Evolutionary conservation across 2,888 invertebrate species (phyloP).

Genomic region (Caenorhabditis sp.): DNA sequence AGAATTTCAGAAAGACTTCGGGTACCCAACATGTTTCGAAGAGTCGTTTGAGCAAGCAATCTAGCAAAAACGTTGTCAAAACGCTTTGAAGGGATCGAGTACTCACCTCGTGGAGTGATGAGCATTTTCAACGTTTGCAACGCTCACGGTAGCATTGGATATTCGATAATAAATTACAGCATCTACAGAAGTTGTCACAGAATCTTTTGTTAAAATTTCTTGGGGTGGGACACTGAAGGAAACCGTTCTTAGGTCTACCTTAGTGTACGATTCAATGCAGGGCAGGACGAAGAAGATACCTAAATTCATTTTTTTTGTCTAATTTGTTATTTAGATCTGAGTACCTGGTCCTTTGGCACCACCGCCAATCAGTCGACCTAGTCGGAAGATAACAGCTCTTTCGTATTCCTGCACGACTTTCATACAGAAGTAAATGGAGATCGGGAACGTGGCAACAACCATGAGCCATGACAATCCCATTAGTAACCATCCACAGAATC

Average conservation of each 20-base stretch:
- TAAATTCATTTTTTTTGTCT: too few species aligned
- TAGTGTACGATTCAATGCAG: slow-evolving; percentile 92
- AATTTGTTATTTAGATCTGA: not conserved
- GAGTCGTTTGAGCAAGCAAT: slow-evolving; percentile 84
- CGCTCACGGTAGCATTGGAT: slow-evolving; percentile 96
- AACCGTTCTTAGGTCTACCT: slow-evolving; percentile 94
- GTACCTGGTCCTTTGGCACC: slow-evolving; percentile 88
- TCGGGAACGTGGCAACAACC: slow-evolving; percentile 73
- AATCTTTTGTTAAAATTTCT: slow-evolving; percentile 97
- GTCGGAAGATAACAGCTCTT: slow-evolving; percentile 92
- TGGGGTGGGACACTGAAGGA: slow-evolving; percentile 98
- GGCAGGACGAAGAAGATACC: slow-evolving; percentile 86
- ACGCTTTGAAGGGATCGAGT: not conserved
- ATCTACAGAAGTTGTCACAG: slow-evolving; percentile 97
- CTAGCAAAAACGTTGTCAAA: slow-evolving; percentile 30
- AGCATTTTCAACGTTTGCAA: slow-evolving; percentile 96
- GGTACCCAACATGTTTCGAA: slow-evolving; percentile 94
- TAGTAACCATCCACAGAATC: slow-evolving; percentile 78
- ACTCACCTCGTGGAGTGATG: slow-evolving; percentile 69
- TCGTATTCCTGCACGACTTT: slow-evolving; percentile 85
- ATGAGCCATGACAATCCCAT: slow-evolving; percentile 76
- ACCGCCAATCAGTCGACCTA: slow-evolving; percentile 89
- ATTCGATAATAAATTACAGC: slow-evolving; percentile 88
- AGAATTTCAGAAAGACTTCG: slow-evolving; percentile 96
- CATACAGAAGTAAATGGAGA: slow-evolving; percentile 78